Evolutionary conservation across 2,888 invertebrate species (phyloP).

Genomic region (Diarsia rubi): DNA sequence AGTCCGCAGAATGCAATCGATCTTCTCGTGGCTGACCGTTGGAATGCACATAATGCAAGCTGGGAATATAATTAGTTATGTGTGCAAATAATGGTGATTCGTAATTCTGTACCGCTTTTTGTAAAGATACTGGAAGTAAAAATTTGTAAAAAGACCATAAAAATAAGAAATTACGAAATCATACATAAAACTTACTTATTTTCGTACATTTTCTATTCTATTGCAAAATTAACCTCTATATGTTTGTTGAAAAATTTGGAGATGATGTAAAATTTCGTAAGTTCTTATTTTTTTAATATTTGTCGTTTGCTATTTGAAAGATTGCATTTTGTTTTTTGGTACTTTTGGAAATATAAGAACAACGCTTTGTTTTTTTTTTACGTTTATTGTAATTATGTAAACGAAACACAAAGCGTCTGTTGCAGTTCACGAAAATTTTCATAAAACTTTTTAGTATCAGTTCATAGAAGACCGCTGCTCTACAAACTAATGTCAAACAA

Average conservation of each 20-base stretch:
- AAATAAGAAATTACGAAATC: not conserved
- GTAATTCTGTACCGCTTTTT: not conserved
- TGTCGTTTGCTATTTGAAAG: conserved; percentile 7
- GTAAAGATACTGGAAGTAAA: not conserved
- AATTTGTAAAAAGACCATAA: no score
- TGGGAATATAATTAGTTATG: conserved; percentile 2
- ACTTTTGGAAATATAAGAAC: not conserved
- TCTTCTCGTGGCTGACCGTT: conserved; percentile 6
- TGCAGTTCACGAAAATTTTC: no score
- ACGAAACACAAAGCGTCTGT: no score
- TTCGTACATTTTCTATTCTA: no score
- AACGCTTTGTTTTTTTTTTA: no score
- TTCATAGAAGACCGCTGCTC: no score
- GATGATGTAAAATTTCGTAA: not conserved
- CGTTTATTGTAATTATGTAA: no score
- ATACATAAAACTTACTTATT: no score
- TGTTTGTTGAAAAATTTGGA: not conserved
- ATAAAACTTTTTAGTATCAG: no score
- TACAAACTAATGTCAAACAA: not conserved
- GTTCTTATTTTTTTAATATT: conserved; percentile 1
- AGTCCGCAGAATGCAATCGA: conserved; percentile 37
- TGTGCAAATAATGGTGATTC: not conserved
- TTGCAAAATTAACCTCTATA: no score
- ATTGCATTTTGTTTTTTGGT: conserved; percentile 16
- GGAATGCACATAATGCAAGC: not conserved